Evolutionary conservation across 1,140 invertebrate species (phyloP).

Genomic region (Subanguina moxae): DNA sequence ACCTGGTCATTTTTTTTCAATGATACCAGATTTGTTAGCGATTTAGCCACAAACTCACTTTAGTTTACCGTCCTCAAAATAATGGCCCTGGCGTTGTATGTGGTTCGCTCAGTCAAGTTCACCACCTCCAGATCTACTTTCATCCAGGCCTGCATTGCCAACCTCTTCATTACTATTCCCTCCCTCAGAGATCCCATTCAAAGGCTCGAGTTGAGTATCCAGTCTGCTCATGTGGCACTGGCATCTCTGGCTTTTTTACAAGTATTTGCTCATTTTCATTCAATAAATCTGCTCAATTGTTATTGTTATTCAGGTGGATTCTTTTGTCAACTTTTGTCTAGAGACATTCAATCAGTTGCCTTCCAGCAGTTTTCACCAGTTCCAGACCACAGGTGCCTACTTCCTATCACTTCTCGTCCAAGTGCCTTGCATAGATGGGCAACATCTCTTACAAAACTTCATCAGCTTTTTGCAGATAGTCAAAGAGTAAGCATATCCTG

Average conservation of each 20-base stretch:
- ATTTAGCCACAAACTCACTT: slow-evolving; percentile 8
- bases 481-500: too few relatives aligned
- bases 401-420: neutral
- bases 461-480: too few relatives aligned
- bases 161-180: slow-evolving; percentile 89
- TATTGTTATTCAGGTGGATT: neutral
- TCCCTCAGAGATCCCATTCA: slow-evolving; percentile 74
- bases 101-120: slow-evolving; percentile 32
- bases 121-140: slow-evolving; percentile 38
- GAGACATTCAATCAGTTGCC: neutral
- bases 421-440: neutral
- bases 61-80: slow-evolving; percentile 40
- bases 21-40: too few relatives aligned
- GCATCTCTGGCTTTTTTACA: slow-evolving; percentile 59
- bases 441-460: neutral
- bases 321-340: neutral
- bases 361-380: neutral
- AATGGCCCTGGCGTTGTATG: slow-evolving; percentile 27
- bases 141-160: slow-evolving; percentile 79
- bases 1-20: too few relatives aligned
- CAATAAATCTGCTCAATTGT: neutral
- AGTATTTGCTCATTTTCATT: slow-evolving; percentile 13
- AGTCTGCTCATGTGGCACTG: slow-evolving; percentile 81
- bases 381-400: neutral
- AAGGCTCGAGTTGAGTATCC: slow-evolving; percentile 77